Evolutionary conservation across 1,140 invertebrate genomes (phyloP), one percentile per base, ranked within the genome.

Genomic region (Drosophila novamexicana): DNA sequence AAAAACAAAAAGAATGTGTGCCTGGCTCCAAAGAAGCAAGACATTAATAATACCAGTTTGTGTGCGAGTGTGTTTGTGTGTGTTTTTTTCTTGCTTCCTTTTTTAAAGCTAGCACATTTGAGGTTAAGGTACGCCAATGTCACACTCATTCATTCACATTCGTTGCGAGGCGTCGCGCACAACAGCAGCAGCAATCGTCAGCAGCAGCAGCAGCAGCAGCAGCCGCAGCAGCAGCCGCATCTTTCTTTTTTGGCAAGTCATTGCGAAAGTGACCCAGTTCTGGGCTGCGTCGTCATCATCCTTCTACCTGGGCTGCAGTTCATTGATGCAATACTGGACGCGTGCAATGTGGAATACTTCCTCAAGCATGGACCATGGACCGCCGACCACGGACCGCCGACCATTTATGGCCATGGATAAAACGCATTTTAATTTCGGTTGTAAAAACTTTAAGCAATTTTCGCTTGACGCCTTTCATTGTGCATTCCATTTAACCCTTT

Each of bases 91-190:
- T 75, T 79, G 56, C 57, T 77, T 76, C 72, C 67, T 74, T 83
- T 82, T 76, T 77, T 78, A 79, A 74, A 80, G 75, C 72, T 72
- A 74, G 75, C 75, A 81, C 79, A 74, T 91, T 91, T 91, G 89
- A 91, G 89, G 89, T 91, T 91, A 91, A 91, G 89, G 89, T 89
- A 81, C 66, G 71, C 84, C 84, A 89, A 89, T 89, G 84, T 89
- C 84, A 89, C 86, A 81, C 77, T 89, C 84, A 85, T 85, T 89
- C 86, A 90, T 91, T 91, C 89, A 90, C 89, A 91, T 77, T 91
- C 89, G 85, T 90, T 77, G 81, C 78, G 75, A 79, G 71, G 77
- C 75, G 68, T 80, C 83, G 83, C 83, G 73, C 82, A 57, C 85
- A 70, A 78, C 81, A 73, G 66, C 81, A 86, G 61, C 77, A 50